Evolutionary conservation across 1,140 invertebrate species (phyloP), one percentile per base, ranked within the genome.

Genomic region (Acarapis woodi): DNA sequence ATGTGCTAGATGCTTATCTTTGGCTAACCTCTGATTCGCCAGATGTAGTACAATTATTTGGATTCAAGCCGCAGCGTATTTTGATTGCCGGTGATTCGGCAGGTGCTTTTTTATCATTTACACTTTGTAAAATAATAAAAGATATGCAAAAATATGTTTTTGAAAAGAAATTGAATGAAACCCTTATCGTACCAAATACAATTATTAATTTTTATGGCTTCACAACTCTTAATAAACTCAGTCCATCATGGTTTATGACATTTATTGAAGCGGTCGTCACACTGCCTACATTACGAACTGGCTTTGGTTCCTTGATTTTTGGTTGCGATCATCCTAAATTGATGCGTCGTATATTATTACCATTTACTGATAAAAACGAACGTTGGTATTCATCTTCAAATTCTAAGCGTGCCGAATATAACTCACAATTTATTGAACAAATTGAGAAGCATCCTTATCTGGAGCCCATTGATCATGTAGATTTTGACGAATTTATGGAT

Each of bases 401-500:
- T n/a, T n/a, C n/a, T n/a, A n/a, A n/a, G 32, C 21, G 32, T 20
- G 12, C 12, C 12, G 21, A 20, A 33, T 8, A 19, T 9, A 19
- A 4, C 16, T 6, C 4, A n/a, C 21, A 20, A 33, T 20, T 10
- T 16, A 20, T 6, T 33, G 5, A 20, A 20, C 6, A 19, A 18
- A 33, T 20, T 33, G 8, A 6, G 4, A 8, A 6, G 21, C 6
- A 9, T 10, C 32, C 32, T 19, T 33, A 33, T n/a, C 19, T 15
- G 16, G 6, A 16, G 12, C 32, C 32, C 9, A 4, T 20, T 0
- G 16, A 15, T 6, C 10, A 8, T 15, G 19, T 20, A 9, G 18
- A 33, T 33, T 20, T 33, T 20, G 19, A 33, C n/a, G 8, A 20
- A 9, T 12, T 42, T 18, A 29, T 24, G 12, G 26, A 42, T 9